These are phyloP conservation scores for Apostichopus parvimensis DNA, from an alignment of 35 echinoderm and acorn worm species.

Conservation along the genomic window DNA sequence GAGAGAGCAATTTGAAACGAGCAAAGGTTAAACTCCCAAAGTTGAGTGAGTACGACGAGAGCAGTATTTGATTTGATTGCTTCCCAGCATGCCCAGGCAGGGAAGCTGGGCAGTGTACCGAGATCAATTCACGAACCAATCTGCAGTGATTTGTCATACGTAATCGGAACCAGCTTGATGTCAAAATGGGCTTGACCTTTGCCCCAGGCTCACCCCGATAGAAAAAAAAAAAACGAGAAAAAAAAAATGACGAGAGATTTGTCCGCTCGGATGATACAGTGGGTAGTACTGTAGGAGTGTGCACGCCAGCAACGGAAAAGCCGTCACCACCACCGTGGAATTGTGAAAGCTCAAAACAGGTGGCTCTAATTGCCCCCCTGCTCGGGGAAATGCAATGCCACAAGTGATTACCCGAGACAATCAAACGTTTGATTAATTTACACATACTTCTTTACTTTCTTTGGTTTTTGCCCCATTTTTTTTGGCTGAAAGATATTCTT, in stretches of 20 bases:
- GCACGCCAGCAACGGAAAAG: too few relatives aligned
- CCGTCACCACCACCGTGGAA: too few relatives aligned
- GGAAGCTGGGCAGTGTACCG: slow-evolving; percentile 18
- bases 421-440: background rate
- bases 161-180: slow-evolving; percentile 33
- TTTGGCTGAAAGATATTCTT: too few relatives aligned
- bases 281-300: too few relatives aligned
- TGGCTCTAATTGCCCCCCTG: background rate
- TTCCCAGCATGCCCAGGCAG: slow-evolving; percentile 12
- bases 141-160: slow-evolving; percentile 31
- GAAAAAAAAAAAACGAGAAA: background rate
- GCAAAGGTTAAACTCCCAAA: slow-evolving; percentile 17
- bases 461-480: background rate
- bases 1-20: slow-evolving; percentile 7
- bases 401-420: background rate
- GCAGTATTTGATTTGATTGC: background rate
- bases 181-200: slow-evolving; percentile 28
- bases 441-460: background rate
- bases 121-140: slow-evolving; percentile 27
- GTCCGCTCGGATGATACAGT: too few relatives aligned
- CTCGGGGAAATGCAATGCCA: background rate
- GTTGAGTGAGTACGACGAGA: background rate
- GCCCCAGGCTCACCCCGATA: background rate
- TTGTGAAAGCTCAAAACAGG: background rate
- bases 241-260: too few relatives aligned